Evolutionary conservation across 2,113 vertebrate genomes (phyloP).

Genomic region (Percopsis transmontana): DNA sequence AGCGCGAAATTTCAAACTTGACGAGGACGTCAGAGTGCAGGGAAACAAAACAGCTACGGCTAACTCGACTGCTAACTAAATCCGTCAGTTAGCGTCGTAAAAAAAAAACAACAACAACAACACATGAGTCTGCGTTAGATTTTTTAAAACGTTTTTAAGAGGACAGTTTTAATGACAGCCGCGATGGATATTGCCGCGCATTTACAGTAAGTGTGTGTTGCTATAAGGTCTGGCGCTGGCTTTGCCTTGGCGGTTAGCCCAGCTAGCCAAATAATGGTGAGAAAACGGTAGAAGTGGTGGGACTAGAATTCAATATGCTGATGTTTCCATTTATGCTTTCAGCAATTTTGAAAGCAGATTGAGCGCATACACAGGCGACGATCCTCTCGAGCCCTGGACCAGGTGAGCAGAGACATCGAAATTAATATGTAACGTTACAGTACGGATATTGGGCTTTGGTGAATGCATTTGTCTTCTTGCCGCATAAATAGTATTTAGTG

Average conservation of each 20-base stretch:
- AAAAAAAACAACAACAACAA: neutral
- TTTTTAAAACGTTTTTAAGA: neutral
- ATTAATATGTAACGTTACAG: too few relatives aligned
- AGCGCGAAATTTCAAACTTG: conserved; percentile 59
- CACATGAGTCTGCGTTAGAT: too few relatives aligned
- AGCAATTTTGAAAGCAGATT: conserved; percentile 84
- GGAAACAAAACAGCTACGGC: neutral
- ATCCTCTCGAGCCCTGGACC: conserved; percentile 88
- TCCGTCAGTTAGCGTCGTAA: rapidly evolving
- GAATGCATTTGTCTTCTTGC: too few relatives aligned
- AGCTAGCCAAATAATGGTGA: neutral
- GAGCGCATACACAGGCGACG: conserved; percentile 79
- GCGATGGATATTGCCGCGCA: conserved; percentile 58
- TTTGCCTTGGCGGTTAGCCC: conserved; percentile 16
- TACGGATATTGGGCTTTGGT: too few relatives aligned
- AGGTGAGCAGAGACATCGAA: conserved; percentile 71
- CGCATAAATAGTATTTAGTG: too few relatives aligned
- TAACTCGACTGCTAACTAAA: neutral
- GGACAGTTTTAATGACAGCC: too few relatives aligned
- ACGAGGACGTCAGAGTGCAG: rapidly evolving
- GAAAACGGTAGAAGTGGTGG: neutral
- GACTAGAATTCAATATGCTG: neutral
- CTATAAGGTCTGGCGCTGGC: neutral
- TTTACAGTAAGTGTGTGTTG: conserved; percentile 61
- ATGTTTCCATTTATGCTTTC: conserved; percentile 5